phyloP scores from a whole-genome alignment of 2,113 vertebrate genomes.

The Narcine bancroftii region DNA sequence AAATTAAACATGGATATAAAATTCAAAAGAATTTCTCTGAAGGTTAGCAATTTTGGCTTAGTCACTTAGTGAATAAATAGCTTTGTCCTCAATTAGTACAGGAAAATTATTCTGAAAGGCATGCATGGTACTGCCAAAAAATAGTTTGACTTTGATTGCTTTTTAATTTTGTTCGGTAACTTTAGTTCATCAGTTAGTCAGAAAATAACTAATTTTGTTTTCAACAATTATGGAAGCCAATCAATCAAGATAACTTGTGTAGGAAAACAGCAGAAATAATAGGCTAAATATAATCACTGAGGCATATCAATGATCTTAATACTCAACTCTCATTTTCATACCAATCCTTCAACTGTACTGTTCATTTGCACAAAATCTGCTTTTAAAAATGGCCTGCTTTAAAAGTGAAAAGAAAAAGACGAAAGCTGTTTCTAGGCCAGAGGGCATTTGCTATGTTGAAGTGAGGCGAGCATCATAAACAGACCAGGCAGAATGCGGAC shows the following conservation, averaged over 20 bases:
- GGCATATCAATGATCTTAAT: background rate
- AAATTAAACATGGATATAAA: too few relatives aligned
- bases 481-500: too few relatives aligned
- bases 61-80: background rate
- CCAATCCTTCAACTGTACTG: background rate
- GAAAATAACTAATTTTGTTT: background rate
- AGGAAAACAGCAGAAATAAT: background rate
- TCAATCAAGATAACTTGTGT: background rate
- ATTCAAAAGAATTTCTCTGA: background rate
- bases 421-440: background rate
- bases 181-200: background rate
- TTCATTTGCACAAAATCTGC: background rate
- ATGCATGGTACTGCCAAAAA: background rate
- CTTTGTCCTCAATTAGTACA: background rate
- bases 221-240: background rate
- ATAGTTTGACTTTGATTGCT: background rate
- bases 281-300: background rate
- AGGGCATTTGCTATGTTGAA: too few relatives aligned
- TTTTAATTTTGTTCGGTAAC: background rate
- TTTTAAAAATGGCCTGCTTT: background rate
- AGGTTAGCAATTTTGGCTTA: background rate
- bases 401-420: background rate
- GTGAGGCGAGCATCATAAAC: too few relatives aligned
- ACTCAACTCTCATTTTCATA: background rate
- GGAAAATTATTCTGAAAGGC: background rate